A percentile compares a stretch with the other conserved stretches of the same genome.
Evolutionary conservation across 2,113 vertebrate genomes (phyloP).

Genomic region (Urocitellus parryii): DNA sequence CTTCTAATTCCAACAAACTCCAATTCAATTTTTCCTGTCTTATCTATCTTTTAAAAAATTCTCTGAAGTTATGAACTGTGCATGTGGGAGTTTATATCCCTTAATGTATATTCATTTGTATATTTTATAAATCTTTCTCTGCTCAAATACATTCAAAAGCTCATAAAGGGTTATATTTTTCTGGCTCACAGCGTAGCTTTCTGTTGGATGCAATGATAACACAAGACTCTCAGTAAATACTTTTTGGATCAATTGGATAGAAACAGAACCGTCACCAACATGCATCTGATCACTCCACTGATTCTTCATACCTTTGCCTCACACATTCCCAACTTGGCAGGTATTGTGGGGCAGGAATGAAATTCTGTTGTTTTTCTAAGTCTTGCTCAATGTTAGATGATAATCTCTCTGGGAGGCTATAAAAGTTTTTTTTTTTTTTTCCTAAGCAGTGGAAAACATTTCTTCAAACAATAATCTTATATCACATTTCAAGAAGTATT

Average conservation of each 20-base stretch:
- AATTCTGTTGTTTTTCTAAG: not conserved
- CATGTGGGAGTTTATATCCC: not conserved
- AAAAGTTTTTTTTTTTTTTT: not conserved
- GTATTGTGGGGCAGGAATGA: not conserved
- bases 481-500: not conserved
- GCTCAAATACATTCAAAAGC: not conserved
- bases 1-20: conserved; percentile 20
- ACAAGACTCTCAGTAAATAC: not conserved
- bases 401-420: not conserved
- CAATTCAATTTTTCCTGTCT: not conserved
- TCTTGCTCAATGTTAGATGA: not conserved
- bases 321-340: not conserved
- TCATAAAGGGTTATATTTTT: not conserved
- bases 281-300: not conserved
- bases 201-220: not conserved
- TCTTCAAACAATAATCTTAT: not conserved
- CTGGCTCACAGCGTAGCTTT: not conserved
- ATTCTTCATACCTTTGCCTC: not conserved
- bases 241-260: not conserved
- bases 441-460: not conserved
- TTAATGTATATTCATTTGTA: not conserved
- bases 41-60: not conserved
- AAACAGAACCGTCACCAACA: not conserved
- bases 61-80: not conserved
- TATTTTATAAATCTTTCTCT: not conserved